Evolutionary conservation across 2,888 invertebrate species (phyloP).

Genomic region (Eupithecia inturbata): DNA sequence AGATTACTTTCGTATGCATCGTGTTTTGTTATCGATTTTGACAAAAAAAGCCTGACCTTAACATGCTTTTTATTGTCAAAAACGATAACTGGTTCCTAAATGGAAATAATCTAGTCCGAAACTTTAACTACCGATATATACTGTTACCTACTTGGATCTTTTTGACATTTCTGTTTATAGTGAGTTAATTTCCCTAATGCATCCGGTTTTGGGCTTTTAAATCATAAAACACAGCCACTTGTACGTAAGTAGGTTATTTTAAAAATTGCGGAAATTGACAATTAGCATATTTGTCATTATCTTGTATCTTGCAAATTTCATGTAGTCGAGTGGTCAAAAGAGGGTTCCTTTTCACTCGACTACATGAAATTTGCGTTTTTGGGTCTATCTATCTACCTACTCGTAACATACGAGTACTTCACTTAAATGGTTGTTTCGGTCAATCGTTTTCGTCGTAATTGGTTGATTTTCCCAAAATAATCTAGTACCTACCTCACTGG

Average conservation of each 20-base stretch:
- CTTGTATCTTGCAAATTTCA: no score
- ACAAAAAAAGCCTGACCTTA: no score
- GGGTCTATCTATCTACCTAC: not conserved
- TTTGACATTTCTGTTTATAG: constrained; percentile 52
- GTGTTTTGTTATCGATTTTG: no score
- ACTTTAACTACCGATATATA: constrained; percentile 45
- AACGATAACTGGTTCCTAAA: constrained; percentile 44
- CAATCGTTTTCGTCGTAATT: not conserved
- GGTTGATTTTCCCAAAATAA: not conserved
- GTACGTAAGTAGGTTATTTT: not conserved
- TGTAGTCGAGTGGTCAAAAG: no score
- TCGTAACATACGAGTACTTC: no score
- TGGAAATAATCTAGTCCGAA: constrained; percentile 43
- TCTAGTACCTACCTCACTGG: not conserved
- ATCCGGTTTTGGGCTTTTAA: constrained; percentile 8
- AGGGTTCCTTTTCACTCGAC: no score
- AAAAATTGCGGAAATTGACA: not conserved
- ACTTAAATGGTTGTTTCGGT: not conserved
- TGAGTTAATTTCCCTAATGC: constrained; percentile 42
- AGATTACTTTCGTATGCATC: constrained; percentile 42
- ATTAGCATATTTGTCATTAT: no score
- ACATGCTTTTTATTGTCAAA: constrained; percentile 41
- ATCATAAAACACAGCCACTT: not conserved
- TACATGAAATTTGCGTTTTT: not conserved
- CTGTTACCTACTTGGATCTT: constrained; percentile 54